Evolutionary conservation across 2,113 vertebrate species (phyloP), one percentile per base, ranked within the genome.

Genomic region (Corythoichthys haematopterus): DNA sequence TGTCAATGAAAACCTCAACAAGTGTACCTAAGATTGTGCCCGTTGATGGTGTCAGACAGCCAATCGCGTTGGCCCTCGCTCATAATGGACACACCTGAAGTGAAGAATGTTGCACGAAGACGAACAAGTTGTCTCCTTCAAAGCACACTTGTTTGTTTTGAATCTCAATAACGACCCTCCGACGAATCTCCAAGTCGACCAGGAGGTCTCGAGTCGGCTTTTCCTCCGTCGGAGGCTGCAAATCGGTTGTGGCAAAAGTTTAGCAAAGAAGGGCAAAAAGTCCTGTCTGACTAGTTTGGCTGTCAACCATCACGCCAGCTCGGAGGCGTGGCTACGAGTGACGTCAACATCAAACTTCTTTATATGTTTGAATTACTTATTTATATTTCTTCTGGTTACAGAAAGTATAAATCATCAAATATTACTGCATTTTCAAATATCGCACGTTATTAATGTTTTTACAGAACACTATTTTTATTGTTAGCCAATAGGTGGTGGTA

Each of bases 321-420:
- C 55, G 55, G 13, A 80, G 78, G 84, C 83, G 81, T 67, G 79
- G 76, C 38, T 1, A 63, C 13, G 90, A 80, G 85, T 90, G 86
- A 89, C 89, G 87, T 53, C 75, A 88, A 61, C 63, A 72, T 66
- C 71, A 38, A 38, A 28, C 28, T 48, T 72, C 80, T 84, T 82
- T 82, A 83, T 80, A 70, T 12, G 33, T 3, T 4, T 33, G 9
- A 3, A 5, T n/a, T 37, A 4, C 4, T 37, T 37, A 12, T 47
- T 48, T 50, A 14, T 15, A 8, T n/a, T 60, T 60, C 16, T 9
- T 40, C 8, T 6, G 37, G 16, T 9, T 11, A 60, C n/a, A 12
- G n/a, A 11, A 62, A 13, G 1, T n/a, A 45, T 3, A 45, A n/a
- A 33, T 56, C 12, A 20, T 61, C 11, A 6, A 60, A n/a, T 2